Evolutionary conservation across 2,888 invertebrate genomes (phyloP), one percentile per base, ranked within the genome.

Genomic region (Lymantria dispar): DNA sequence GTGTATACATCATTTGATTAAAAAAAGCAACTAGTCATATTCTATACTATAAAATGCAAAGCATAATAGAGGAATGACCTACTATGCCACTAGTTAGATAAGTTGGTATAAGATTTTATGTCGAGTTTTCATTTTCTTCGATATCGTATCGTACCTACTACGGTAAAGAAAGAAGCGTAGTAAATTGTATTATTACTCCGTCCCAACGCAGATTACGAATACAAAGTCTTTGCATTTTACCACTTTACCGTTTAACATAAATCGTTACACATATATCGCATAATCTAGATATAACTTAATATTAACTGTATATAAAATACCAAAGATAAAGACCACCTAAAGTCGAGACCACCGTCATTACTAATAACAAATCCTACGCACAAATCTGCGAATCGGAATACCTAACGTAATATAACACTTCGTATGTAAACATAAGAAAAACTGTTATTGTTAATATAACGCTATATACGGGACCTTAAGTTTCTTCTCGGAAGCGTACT

Each of bases 321-420:
- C 54, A 45, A 33, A 62, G 61, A 68, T 63, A 67, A 48, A 66
- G 78, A 78, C 78, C 78, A 78, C 78, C 78, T 56, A 58, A 67
- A 54, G 59, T 48, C 47, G 15, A 54, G 62, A 72, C 76, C 59
- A 76, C 78, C 76, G 63, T 70, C 55, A 60, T 62, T 70, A 72
- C 64, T 61, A 62, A 73, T 70, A 73, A 65, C 64, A 62, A 74
- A 74, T 65, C 80, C 78, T 83, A 86, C 87, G 84, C 87, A 86
- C 82, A 82, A 80, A 85, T 87, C 86, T 79, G 76, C 83, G 80
- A 85, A 85, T 72, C 72, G 68, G 75, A n/a, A n/a, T n/a, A n/a
- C 76, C 60, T 45, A 70, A 76, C 59, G 86, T 82, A 87, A 87
- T 80, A 59, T 64, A 75, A 87, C 71, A 86, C 85, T 52, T 55